These are phyloP conservation scores for Himantopus leucocephalus DNA, from an alignment of 2,113 vertebrate species.

Conservation along the genomic window DNA sequence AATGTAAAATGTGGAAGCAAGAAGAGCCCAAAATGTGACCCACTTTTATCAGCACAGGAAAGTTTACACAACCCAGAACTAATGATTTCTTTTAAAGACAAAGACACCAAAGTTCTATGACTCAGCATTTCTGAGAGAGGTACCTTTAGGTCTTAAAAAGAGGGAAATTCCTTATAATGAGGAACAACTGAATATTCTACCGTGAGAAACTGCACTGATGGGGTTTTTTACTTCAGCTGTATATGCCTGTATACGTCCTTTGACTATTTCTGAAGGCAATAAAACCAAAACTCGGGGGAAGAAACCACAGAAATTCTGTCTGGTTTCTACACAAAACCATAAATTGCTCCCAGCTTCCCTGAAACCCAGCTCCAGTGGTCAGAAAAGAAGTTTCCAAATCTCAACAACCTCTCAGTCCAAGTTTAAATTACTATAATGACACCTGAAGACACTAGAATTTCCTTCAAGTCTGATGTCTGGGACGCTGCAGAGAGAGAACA, in stretches of 20 bases:
- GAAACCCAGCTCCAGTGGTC: background rate
- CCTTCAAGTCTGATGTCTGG: background rate
- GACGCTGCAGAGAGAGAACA: background rate
- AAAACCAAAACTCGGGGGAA: background rate
- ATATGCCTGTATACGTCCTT: background rate
- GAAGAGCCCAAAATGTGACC: background rate
- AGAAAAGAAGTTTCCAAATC: background rate
- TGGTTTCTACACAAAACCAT: constrained; percentile 33
- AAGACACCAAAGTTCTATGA: background rate
- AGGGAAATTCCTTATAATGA: background rate
- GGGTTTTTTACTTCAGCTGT: background rate
- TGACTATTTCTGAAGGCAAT: constrained; percentile 20
- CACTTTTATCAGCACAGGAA: background rate
- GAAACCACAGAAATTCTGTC: constrained; percentile 34
- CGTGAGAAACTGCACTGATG: background rate
- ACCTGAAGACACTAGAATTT: background rate
- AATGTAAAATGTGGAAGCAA: background rate
- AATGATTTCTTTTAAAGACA: background rate
- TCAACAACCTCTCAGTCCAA: background rate
- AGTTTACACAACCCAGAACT: background rate
- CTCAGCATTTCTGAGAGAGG: background rate
- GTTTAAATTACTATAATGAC: background rate
- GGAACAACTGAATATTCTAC: background rate
- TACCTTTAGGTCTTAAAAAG: background rate
- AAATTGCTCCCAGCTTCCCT: constrained; percentile 24